Evolutionary conservation across 2,113 vertebrate species (phyloP), one percentile per base, ranked within the genome.

Genomic region (Thalassarche chlororhynchos): DNA sequence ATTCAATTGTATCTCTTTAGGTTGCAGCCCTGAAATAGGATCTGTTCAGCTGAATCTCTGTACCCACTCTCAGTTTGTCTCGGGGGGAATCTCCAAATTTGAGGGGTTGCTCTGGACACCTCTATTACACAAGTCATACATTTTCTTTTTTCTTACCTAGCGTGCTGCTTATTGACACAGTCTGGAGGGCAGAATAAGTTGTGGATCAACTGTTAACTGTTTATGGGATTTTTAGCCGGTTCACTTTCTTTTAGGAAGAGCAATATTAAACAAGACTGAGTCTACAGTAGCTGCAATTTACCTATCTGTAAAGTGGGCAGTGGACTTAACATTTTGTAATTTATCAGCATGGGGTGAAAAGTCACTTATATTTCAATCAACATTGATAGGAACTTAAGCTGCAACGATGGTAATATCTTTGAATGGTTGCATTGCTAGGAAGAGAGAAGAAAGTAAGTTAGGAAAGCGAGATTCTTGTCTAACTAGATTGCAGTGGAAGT

Each of bases 61-160:
- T 26, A 52, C 12, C 25, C 49, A n/a, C 7, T 14, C 34, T 29
- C 34, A 25, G 34, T 42, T 61, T 36, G 74, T 54, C 66, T 34
- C 29, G 8, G 12, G 17, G 17, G 34, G 40, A 69, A 51, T 46
- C 51, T 76, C 49, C 75, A n/a, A 10, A 25, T 49, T 15, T 57
- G 76, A 60, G 36, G 71, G 32, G 19, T 52, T 52, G 47, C 38
- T 82, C 42, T 14, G 16, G 65, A 65, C 36, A 54, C 36, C 24
- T 16, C 0, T 8, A 16, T 64, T 29, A 44, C 34, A 44, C 36
- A 16, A 1, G 1, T 47, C 47, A 28, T 2, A 16, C 5, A 8
- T 46, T 52, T 65, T 9, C 6, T 60, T 76, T 87, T 71, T 87
- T 47, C 44, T 87, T 62, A 80, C 58, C 29, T 44, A 29, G 34